Conservation (phyloP, 2,797 vertebrate genomes). For the Pyrocephalus nanus region DNA sequence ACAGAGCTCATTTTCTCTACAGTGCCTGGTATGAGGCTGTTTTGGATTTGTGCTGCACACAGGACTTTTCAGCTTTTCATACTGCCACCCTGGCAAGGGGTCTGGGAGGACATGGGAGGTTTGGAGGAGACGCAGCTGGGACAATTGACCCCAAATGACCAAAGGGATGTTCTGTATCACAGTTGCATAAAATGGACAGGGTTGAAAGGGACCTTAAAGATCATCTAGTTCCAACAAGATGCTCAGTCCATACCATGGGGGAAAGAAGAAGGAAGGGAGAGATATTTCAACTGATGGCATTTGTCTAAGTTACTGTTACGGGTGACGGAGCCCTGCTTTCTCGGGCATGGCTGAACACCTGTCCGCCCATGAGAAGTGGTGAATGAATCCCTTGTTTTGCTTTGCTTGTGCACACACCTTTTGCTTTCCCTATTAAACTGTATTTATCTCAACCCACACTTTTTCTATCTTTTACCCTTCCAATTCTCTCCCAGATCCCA, state of each 20-base stretch:
- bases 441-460: not conserved
- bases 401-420: not conserved
- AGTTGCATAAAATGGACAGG: not conserved
- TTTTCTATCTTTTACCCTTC: not conserved
- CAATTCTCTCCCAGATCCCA: not conserved
- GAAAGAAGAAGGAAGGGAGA: not conserved
- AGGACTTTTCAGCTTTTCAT: not conserved
- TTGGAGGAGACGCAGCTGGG: not conserved
- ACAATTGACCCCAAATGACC: not conserved
- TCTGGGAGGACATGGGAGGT: not conserved
- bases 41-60: not conserved
- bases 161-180: not conserved
- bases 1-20: not conserved
- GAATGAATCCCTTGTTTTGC: not conserved
- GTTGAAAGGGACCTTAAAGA: not conserved
- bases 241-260: not conserved
- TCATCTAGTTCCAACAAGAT: not conserved
- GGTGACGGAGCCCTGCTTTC: not conserved
- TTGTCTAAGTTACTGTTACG: fast-evolving
- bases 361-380: not conserved
- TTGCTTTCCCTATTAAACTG: not conserved
- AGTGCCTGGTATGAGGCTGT: not conserved
- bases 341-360: not conserved
- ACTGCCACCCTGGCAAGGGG: not conserved
- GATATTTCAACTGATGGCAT: not conserved